Evolutionary conservation across 2,888 invertebrate genomes (phyloP).

Genomic region (Sericinus montela): DNA sequence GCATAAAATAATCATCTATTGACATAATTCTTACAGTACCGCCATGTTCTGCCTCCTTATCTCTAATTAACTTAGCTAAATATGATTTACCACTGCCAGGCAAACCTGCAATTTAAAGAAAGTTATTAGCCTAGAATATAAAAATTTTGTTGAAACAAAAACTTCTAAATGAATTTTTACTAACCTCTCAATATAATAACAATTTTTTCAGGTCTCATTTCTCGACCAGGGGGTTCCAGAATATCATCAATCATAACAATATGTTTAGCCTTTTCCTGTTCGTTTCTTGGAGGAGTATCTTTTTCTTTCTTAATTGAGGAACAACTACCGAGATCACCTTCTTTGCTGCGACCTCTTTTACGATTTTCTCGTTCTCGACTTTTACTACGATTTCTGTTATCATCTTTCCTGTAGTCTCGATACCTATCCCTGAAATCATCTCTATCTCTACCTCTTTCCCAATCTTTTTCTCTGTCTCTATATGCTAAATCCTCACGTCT

Average conservation of each 20-base stretch:
- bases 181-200: conserved; percentile 90
- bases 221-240: conserved; percentile 87
- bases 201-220: conserved; percentile 87
- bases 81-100: conserved; percentile 97
- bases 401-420: conserved; percentile 39
- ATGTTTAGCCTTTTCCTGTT: conserved; percentile 42
- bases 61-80: conserved; percentile 92
- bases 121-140: neutral
- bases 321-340: conserved; percentile 39
- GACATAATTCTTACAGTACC: conserved; percentile 95
- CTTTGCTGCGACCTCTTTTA: conserved; percentile 55
- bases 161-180: neutral
- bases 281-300: conserved; percentile 30
- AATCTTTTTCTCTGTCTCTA: conserved; percentile 31
- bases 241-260: conserved; percentile 89
- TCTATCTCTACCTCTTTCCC: conserved; percentile 29
- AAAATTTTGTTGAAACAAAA: no score
- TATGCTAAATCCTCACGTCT: conserved; percentile 31
- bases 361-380: conserved; percentile 56
- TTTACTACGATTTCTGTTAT: conserved; percentile 39
- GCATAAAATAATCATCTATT: conserved; percentile 97
- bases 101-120: conserved; percentile 74
- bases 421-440: conserved; percentile 44
- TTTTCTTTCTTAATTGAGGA: conserved; percentile 40
- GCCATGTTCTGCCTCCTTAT: conserved; percentile 89